A percentile compares a stretch with the other conserved stretches of the same genome.
Evolutionary conservation across 2,888 invertebrate genomes (phyloP).

Genomic region (Ectemnius continuus): DNA sequence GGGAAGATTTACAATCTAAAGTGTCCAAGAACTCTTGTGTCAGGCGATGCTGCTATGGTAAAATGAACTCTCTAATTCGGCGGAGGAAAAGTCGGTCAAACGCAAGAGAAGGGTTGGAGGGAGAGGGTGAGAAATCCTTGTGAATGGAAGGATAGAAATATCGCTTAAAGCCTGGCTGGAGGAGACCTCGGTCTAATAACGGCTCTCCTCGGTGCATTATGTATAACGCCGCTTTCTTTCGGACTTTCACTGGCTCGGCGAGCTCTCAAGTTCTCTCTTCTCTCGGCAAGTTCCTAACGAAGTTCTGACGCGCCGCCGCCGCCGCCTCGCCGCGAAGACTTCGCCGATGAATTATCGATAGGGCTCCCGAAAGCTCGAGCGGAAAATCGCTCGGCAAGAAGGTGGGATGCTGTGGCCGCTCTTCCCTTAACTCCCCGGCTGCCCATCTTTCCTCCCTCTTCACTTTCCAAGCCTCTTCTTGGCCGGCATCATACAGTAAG

Average conservation of each 20-base stretch:
- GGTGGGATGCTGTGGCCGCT: too few species aligned
- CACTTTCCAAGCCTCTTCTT: too few species aligned
- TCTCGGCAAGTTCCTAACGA: slow-evolving; percentile 25
- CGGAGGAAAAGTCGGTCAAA: too few species aligned
- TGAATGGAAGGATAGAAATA: slow-evolving; percentile 17
- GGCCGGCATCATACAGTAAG: too few species aligned
- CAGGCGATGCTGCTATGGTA: too few species aligned
- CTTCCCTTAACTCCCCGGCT: too few species aligned
- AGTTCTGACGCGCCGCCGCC: slow-evolving; percentile 44
- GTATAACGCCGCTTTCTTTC: slow-evolving; percentile 40
- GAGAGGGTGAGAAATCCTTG: not conserved
- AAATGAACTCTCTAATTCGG: too few species aligned
- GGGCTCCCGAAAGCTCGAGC: slow-evolving; percentile 17
- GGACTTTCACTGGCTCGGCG: slow-evolving; percentile 28
- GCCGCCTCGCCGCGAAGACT: too few species aligned
- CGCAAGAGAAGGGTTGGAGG: too few species aligned
- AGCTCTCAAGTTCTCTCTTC: slow-evolving; percentile 37
- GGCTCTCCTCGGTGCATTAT: slow-evolving; percentile 45
- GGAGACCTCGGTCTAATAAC: slow-evolving; percentile 30
- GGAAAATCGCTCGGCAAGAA: too few species aligned
- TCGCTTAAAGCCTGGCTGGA: slow-evolving; percentile 40
- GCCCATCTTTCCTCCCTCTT: too few species aligned
- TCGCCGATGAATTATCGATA: slow-evolving; percentile 41
- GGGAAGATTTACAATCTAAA: slow-evolving; percentile 42
- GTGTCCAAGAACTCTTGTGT: slow-evolving; percentile 29